Conservation (phyloP, 2,113 vertebrate species). For the Ploceus nigricollis region DNA sequence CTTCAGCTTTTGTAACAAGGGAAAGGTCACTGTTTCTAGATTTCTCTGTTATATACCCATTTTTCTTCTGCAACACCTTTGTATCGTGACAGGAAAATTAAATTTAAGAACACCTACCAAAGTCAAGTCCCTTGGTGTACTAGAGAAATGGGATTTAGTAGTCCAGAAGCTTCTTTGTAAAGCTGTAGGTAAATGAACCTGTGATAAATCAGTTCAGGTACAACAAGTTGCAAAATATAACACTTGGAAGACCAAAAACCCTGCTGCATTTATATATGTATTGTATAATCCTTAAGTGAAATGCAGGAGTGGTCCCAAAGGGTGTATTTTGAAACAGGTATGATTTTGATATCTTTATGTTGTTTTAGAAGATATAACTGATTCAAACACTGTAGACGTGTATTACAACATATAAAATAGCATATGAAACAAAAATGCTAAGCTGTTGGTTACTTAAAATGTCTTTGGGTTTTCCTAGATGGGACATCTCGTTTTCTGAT, state of each 20-base stretch:
- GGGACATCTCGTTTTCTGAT: not conserved
- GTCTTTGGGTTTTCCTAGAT: not conserved
- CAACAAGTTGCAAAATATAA: not conserved
- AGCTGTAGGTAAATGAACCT: not conserved
- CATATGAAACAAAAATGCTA: not conserved
- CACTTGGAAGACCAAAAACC: not conserved
- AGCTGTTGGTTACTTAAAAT: not conserved
- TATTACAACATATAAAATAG: not conserved
- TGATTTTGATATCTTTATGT: not conserved
- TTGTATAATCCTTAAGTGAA: not conserved
- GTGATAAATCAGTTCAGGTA: not conserved
- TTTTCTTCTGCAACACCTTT: not conserved
- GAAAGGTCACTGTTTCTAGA: not conserved
- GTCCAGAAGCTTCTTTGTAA: not conserved
- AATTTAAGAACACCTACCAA: not conserved
- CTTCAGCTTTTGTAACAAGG: not conserved
- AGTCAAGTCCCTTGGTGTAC: not conserved
- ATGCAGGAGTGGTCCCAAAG: not conserved
- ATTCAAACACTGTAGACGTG: not conserved
- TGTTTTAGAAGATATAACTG: not conserved
- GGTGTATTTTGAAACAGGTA: not conserved
- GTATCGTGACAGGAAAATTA: not conserved
- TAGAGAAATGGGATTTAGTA: not conserved
- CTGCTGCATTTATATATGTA: not conserved
- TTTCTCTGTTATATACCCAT: not conserved